Base-by-base conservation (phyloP, 2,797 vertebrate species). In the Falco concolor region DNA sequence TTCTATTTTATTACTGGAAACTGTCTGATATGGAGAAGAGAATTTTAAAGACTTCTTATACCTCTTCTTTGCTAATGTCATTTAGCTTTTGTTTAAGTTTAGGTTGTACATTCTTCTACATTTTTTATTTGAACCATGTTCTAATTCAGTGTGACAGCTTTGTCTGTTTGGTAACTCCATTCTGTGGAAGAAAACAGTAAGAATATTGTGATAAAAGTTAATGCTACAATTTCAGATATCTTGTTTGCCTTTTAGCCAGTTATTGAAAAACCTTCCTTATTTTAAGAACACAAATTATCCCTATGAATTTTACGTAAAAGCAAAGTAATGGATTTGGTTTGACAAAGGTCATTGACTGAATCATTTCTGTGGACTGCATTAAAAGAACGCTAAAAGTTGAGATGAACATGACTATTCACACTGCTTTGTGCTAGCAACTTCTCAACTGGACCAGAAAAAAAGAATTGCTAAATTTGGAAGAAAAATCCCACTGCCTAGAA, bases 1-100 rank as follows among this genome's bases (percentile, higher is more conserved):
- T 84, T 92, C 94, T 93, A 92, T 97, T 96, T 94, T 93, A 68
- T 95, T 89, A 86, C 61, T 94, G 77, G 40, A 90, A 93, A 89
- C 80, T 84, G 72, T 86, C 78, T 93, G 87, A 92, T 70, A 80
- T 13, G 77, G 65, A 79, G 32, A 92, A 57, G 7, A 74, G 8
- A 20, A 73, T 78, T 94, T 87, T 68, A 75, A 95, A 76, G 42
- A 38, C 18, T 89, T 83, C 28, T 77, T 88, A n/a, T 27, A 68
- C 13, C 32, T 73, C 27, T 86, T 50, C 57, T 89, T 86, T 76
- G 12, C 70, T 60, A 81, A 79, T 54, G 42, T 45, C 16, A 59
- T 84, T 68, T 81, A 88, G 72, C 61, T 86, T 87, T 75, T 68
- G 85, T 95, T 93, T 78, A 81, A 82, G 76, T 87, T 89, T 53